A percentile compares a stretch with the other conserved stretches of the same genome.
Evolutionary conservation across 2,797 vertebrate species (phyloP).

Genomic region (Syndactyla subalaris): DNA sequence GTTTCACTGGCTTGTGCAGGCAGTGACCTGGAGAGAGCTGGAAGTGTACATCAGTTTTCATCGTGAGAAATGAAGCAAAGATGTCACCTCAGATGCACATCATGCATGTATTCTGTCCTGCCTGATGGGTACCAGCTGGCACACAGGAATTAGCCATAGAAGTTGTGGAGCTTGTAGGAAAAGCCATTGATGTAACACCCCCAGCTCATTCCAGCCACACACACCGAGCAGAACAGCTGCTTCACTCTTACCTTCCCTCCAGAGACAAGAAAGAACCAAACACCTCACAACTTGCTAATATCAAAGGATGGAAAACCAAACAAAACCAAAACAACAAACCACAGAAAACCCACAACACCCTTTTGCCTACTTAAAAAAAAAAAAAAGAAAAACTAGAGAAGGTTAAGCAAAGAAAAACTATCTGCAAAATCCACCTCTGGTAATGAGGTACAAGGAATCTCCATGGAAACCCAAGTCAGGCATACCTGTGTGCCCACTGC

Average conservation of each 20-base stretch:
- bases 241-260: not conserved
- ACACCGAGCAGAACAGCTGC: not conserved
- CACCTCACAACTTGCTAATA: not conserved
- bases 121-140: not conserved
- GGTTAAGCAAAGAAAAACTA: not conserved
- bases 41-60: not conserved
- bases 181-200: not conserved
- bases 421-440: not conserved
- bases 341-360: not conserved
- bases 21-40: not conserved
- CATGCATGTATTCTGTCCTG: not conserved
- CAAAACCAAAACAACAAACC: not conserved
- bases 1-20: not conserved
- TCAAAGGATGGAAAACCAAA: not conserved
- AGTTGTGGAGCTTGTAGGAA: not conserved
- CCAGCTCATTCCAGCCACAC: not conserved
- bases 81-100: not conserved
- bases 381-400: slow-evolving; percentile 1
- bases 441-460: slow-evolving; percentile 50
- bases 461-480: slow-evolving; percentile 69
- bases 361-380: not conserved
- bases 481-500: not conserved
- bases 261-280: not conserved
- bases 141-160: rapidly evolving
- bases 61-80: not conserved